Conservation (phyloP, 2,888 invertebrate genomes). For the Linyphia triangularis region DNA sequence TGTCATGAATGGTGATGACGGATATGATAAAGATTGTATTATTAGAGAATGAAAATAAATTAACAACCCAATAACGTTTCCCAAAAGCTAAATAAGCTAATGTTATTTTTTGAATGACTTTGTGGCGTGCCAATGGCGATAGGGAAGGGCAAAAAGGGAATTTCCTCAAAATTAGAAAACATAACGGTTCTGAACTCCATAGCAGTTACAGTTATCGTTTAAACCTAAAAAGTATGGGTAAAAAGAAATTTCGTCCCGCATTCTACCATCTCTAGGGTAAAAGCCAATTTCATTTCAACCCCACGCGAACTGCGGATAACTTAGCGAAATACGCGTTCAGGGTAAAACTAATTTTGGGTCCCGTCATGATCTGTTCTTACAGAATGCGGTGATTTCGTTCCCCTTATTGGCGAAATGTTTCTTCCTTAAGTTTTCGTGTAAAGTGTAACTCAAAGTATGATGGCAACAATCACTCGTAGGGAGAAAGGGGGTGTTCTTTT, state of each 20-base stretch:
- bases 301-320: conserved; percentile 62
- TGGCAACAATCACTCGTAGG: conserved; percentile 65
- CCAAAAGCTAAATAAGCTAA: conserved; percentile 4
- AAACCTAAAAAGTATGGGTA: conserved; percentile 48
- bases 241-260: neutral
- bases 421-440: conserved; percentile 62
- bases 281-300: conserved; percentile 71
- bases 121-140: conserved; percentile 36
- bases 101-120: conserved; percentile 31
- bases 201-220: conserved; percentile 65
- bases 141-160: neutral
- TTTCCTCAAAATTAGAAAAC: conserved; percentile 65
- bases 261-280: conserved; percentile 53
- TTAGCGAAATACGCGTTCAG: conserved; percentile 54
- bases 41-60: conserved; percentile 33
- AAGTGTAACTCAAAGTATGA: conserved; percentile 73
- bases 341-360: conserved; percentile 65
- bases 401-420: conserved; percentile 70
- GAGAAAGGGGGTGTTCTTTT: conserved; percentile 30
- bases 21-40: conserved; percentile 24
- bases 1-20: conserved; percentile 13
- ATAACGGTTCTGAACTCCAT: conserved; percentile 21
- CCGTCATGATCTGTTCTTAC: conserved; percentile 70
- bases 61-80: conserved; percentile 17
- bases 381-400: conserved; percentile 65